Base-by-base conservation (phyloP, 1,140 invertebrate species). In the Drosophila chauvacae region DNA sequence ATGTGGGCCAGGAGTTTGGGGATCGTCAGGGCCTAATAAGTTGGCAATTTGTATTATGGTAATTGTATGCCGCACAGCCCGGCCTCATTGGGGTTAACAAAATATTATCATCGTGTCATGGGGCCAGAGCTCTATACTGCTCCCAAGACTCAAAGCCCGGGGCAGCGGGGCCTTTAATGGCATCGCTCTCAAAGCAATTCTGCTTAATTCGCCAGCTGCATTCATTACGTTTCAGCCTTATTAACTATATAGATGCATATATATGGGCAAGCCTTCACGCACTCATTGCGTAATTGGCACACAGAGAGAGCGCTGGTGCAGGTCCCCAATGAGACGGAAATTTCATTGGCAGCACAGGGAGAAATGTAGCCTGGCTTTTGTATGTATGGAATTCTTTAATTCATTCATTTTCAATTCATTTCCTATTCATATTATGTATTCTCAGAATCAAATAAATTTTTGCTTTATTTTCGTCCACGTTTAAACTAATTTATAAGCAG, bases 281-380 rank as follows among this genome's bases (percentile, higher is more conserved):
- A 73, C 53, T 61, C 70, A 55, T 45, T 58, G 45, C 63, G 47
- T 84, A 84, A 84, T 80, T 84, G 65, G 47, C 59, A 60, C 47
- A 61, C 48, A 82, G 41, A 50, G 41, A 18, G 51, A 51, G 16
- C 51, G 26, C 57, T 62, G 28, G n/a, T 16, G 16, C 7, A 11
- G 18, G 47, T 50, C 42, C 59, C 69, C 65, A 82, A 69, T 82
- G 77, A 70, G 57, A 47, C 35, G 51, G 39, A 77, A 60, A 57
- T 59, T 59, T 61, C 63, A 82, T 55, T 50, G 57, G 41, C n/a
- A 59, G 26, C 62, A 65, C 62, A 6, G 28, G 0, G 20, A 65
- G 39, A 62, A 65, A 62, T n/a, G 2, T 20, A 39, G 20, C 4
- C 2, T 2, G 5, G 14, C 7, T 14, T 7, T 9, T 2, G 2